Conservation (phyloP, 2,888 invertebrate species). For the Cantharis lateralis region DNA sequence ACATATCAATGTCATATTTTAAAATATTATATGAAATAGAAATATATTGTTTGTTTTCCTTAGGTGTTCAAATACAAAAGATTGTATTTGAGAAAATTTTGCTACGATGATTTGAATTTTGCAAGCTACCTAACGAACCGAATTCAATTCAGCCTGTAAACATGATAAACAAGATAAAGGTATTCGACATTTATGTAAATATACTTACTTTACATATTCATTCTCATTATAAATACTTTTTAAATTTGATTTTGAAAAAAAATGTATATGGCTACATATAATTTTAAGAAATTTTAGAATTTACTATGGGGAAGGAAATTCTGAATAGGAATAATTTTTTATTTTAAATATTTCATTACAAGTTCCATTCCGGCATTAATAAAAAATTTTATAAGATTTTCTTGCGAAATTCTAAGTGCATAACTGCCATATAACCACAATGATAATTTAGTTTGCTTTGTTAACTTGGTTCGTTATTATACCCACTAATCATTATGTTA, state of each 20-base stretch:
- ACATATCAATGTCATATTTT: neutral
- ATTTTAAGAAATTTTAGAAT: neutral
- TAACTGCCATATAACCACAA: conserved; percentile 12
- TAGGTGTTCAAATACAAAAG: neutral
- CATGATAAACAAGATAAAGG: conserved; percentile 34
- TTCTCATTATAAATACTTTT: conserved; percentile 35
- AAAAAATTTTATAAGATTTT: conserved; percentile 12
- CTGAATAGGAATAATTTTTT: neutral
- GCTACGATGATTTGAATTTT: conserved; percentile 24
- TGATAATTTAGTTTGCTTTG: conserved; percentile 30
- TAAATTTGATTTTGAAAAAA: neutral
- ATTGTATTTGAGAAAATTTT: conserved; percentile 5
- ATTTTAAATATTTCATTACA: neutral
- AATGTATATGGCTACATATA: neutral
- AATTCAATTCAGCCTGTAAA: conserved; percentile 32
- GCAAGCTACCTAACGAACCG: conserved; percentile 30
- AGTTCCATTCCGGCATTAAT: neutral
- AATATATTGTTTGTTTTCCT: neutral
- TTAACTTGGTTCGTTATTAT: conserved; percentile 28
- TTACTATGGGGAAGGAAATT: neutral
- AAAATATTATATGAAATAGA: neutral
- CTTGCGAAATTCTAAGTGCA: conserved; percentile 15
- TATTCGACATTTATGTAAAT: conserved; percentile 37
- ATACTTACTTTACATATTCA: conserved; percentile 41
- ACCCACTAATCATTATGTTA: conserved; percentile 29